These are phyloP conservation scores for Drosophila aff. DNA, from an alignment of 1,140 invertebrate species.

Conservation along the genomic window DNA sequence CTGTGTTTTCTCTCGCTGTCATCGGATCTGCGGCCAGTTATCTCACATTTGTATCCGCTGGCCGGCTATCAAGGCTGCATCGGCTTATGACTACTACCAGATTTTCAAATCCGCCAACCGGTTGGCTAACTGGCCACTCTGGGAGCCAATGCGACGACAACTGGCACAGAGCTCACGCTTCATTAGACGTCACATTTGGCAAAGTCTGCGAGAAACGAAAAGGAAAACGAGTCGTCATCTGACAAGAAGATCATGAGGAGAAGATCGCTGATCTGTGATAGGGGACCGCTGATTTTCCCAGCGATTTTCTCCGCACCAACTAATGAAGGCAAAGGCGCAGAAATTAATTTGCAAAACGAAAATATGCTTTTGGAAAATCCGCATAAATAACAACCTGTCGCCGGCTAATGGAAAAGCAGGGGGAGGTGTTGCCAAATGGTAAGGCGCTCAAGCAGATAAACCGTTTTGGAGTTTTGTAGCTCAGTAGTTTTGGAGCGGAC, in stretches of 20 bases:
- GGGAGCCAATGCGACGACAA: slow-evolving; percentile 38
- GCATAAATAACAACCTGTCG: slow-evolving; percentile 36
- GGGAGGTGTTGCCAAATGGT: slow-evolving; percentile 41
- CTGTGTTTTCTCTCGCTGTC: slow-evolving; percentile 66
- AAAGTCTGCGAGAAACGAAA: slow-evolving; percentile 36
- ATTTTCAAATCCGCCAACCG: slow-evolving; percentile 59
- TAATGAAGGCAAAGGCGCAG: slow-evolving; percentile 67
- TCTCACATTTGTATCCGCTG: slow-evolving; percentile 67
- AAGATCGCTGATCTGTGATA: slow-evolving; percentile 19
- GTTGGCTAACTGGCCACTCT: slow-evolving; percentile 40
- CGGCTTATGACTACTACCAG: slow-evolving; percentile 62
- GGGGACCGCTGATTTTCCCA: slow-evolving; percentile 46
- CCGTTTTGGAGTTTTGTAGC: slow-evolving; percentile 66
- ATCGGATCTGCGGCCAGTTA: slow-evolving; percentile 60
- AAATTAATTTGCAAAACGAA: slow-evolving; percentile 71
- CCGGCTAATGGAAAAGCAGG: slow-evolving; percentile 49
- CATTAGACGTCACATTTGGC: slow-evolving; percentile 67
- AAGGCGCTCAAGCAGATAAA: slow-evolving; percentile 74
- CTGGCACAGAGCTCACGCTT: slow-evolving; percentile 54
- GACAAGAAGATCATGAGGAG: slow-evolving; percentile 50
- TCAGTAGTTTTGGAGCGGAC: slow-evolving; percentile 59
- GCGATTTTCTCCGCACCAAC: slow-evolving; percentile 59
- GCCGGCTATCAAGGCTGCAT: slow-evolving; percentile 65
- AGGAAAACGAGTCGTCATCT: slow-evolving; percentile 47
- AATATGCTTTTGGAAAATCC: slow-evolving; percentile 41